phyloP scores from a whole-genome alignment of 2,888 invertebrate species.

The Abrostola triplasia region DNA sequence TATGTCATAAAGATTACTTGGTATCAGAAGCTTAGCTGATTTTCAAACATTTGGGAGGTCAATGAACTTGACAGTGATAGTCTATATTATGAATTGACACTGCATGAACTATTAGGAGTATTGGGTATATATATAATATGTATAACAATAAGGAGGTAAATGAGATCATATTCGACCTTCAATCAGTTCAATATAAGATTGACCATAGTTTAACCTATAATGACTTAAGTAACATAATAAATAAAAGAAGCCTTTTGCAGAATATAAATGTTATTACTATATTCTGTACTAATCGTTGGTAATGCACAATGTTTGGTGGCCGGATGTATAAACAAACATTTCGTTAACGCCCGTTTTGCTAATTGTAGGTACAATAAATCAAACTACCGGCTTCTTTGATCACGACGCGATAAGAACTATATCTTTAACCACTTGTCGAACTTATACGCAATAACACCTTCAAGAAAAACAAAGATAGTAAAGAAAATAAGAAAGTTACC shows the following conservation, averaged over 20 bases:
- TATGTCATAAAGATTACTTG: no score
- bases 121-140: no score
- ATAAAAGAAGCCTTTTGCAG: background rate
- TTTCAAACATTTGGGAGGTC: conserved; percentile 34
- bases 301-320: conserved; percentile 17
- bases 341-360: conserved; percentile 10
- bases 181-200: background rate
- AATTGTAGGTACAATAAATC: conserved; percentile 15
- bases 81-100: conserved; percentile 1
- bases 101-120: background rate
- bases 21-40: background rate
- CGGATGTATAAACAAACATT: conserved; percentile 17
- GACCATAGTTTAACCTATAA: conserved; percentile 8
- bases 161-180: conserved; percentile 9
- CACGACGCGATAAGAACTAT: conserved; percentile 20
- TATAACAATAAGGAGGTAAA: conserved; percentile 8
- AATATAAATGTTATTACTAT: background rate
- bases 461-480: conserved; percentile 48
- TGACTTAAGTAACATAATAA: conserved; percentile 9
- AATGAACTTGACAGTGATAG: conserved; percentile 38
- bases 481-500: conserved; percentile 46
- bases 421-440: conserved; percentile 12
- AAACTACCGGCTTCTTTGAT: conserved; percentile 30
- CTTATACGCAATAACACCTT: conserved; percentile 20
- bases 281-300: background rate